These are phyloP conservation scores for Megaptera novaeangliae DNA, from an alignment of 2,113 vertebrate genomes.

Conservation along the genomic window DNA sequence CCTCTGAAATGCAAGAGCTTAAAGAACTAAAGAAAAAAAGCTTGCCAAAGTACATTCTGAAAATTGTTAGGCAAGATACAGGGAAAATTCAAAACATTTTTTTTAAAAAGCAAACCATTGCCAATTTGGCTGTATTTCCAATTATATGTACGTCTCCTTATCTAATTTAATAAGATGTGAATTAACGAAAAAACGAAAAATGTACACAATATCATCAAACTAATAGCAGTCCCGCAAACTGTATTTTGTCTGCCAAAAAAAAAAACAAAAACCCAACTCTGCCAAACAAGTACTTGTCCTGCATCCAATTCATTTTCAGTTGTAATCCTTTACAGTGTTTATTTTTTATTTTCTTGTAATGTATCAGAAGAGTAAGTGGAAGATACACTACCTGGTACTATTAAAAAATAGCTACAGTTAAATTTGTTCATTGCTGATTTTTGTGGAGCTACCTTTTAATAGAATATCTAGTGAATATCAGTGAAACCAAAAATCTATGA, in stretches of 20 bases:
- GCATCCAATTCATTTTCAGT: background rate
- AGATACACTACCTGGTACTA: background rate
- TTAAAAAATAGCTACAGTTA: background rate
- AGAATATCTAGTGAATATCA: background rate
- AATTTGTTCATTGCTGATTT: background rate
- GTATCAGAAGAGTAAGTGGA: background rate
- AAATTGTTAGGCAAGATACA: background rate
- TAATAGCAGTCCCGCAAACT: background rate
- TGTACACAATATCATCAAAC: background rate
- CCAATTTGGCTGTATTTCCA: background rate
- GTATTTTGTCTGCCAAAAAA: constrained; percentile 4
- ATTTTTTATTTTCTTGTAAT: background rate
- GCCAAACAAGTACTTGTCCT: background rate
- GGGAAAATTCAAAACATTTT: background rate
- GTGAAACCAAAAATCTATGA: background rate
- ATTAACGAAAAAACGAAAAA: constrained; percentile 8
- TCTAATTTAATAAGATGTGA: constrained; percentile 23
- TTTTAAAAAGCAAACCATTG: background rate
- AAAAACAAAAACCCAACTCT: background rate
- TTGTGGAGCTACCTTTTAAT: background rate
- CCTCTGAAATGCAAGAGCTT: background rate
- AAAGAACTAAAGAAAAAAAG: background rate
- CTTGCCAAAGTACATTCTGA: background rate
- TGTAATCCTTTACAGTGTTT: background rate
- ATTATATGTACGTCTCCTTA: background rate